Evolutionary conservation across 2,113 vertebrate species (phyloP).

Genomic region (Rana temporaria): DNA sequence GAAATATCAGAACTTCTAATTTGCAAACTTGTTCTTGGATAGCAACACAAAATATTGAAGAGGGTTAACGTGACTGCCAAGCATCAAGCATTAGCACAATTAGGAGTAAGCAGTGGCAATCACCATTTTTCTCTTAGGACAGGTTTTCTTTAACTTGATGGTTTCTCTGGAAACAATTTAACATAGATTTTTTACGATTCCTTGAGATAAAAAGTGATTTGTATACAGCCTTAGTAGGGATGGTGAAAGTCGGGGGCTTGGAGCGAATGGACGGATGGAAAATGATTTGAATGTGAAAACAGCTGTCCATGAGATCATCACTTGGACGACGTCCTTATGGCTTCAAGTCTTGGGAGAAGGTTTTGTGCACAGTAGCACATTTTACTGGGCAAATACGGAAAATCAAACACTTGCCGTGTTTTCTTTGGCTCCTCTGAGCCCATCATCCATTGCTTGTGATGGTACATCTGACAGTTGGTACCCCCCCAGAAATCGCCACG

Average conservation of each 20-base stretch:
- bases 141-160: too few relatives aligned
- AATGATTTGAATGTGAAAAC: slow-evolving; percentile 67
- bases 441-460: slow-evolving; percentile 62
- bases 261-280: slow-evolving; percentile 68
- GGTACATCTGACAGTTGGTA: slow-evolving; percentile 62
- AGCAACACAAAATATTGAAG: too few relatives aligned
- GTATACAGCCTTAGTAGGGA: not conserved
- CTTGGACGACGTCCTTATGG: slow-evolving; percentile 73
- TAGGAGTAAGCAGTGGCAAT: too few relatives aligned
- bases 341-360: slow-evolving; percentile 65
- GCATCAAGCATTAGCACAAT: too few relatives aligned
- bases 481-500: slow-evolving; percentile 61
- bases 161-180: too few relatives aligned
- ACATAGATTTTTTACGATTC: too few relatives aligned
- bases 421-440: slow-evolving; percentile 72
- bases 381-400: slow-evolving; percentile 70
- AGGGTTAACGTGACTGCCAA: too few relatives aligned
- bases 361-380: slow-evolving; percentile 77
- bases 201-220: too few relatives aligned
- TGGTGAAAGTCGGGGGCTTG: not conserved
- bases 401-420: slow-evolving; percentile 69
- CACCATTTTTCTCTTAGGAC: too few relatives aligned
- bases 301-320: slow-evolving; percentile 76
- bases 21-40: too few relatives aligned
- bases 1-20: too few relatives aligned